These are phyloP conservation scores for Dendrolimus pini DNA, from an alignment of 2,888 invertebrate genomes.

Conservation along the genomic window DNA sequence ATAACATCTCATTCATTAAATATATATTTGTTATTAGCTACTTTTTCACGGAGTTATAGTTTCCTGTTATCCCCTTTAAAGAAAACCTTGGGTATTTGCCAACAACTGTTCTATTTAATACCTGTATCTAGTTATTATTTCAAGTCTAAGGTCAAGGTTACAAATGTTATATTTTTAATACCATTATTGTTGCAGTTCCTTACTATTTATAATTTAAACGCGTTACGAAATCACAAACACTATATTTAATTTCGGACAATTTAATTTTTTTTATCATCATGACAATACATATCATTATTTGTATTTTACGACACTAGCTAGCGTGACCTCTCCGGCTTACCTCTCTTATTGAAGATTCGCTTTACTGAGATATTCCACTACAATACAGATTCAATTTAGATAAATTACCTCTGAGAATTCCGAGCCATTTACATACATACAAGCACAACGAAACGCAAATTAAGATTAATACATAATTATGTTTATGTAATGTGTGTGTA, in stretches of 20 bases:
- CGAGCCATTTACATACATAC: not conserved
- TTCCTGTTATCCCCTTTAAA: constrained; percentile 56
- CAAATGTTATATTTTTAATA: constrained; percentile 10
- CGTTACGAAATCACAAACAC: not conserved
- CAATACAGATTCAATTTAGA: constrained; percentile 1
- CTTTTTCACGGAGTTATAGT: not conserved
- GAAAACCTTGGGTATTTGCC: constrained; percentile 60
- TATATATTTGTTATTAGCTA: no score
- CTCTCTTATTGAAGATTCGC: not conserved
- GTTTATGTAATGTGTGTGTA: not conserved
- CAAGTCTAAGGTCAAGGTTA: constrained; percentile 53
- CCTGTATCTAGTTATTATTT: constrained; percentile 44
- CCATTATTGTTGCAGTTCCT: not conserved
- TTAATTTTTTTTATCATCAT: no score
- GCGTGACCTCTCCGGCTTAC: not conserved
- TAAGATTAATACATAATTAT: not conserved
- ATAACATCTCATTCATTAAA: no score
- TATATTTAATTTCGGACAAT: no score
- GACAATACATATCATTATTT: no score
- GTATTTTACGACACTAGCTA: no score
- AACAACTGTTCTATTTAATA: constrained; percentile 45
- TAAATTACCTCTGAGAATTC: not conserved
- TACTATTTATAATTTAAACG: not conserved
- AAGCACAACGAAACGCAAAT: not conserved
- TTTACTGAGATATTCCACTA: not conserved